Conservation (phyloP, 1,140 invertebrate genomes). For the Leptinotarsa lineolata region DNA sequence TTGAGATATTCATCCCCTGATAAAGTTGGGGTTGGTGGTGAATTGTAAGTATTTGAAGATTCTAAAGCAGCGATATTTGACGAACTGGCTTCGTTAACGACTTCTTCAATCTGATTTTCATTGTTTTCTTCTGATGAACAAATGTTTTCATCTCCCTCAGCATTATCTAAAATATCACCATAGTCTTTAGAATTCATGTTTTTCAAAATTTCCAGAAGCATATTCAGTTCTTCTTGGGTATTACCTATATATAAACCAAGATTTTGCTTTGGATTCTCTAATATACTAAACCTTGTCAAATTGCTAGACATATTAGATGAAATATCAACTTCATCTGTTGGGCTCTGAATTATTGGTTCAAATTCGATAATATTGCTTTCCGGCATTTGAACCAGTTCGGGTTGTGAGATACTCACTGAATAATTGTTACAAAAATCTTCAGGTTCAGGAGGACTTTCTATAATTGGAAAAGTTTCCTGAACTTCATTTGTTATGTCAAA, state of each 20-base stretch:
- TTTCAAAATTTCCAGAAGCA: slow-evolving; percentile 18
- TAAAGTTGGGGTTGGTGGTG: background rate
- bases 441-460: background rate
- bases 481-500: too few relatives aligned
- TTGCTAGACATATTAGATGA: background rate
- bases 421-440: too few relatives aligned
- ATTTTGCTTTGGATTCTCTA: slow-evolving; percentile 13
- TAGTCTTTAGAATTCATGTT: slow-evolving; percentile 13
- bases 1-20: slow-evolving; percentile 6
- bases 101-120: background rate
- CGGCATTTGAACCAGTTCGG: background rate
- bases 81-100: background rate
- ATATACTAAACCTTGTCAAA: background rate
- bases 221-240: slow-evolving; percentile 10
- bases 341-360: background rate
- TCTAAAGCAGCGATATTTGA: background rate
- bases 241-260: slow-evolving; percentile 7
- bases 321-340: background rate
- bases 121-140: background rate
- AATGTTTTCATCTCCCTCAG: background rate
- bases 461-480: background rate
- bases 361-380: slow-evolving; percentile 2
- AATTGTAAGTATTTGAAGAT: background rate
- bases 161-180: background rate
- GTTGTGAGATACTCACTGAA: too few relatives aligned